Evolutionary conservation across 2,888 invertebrate genomes (phyloP), one percentile per base, ranked within the genome.

Genomic region (Troides aeacus): DNA sequence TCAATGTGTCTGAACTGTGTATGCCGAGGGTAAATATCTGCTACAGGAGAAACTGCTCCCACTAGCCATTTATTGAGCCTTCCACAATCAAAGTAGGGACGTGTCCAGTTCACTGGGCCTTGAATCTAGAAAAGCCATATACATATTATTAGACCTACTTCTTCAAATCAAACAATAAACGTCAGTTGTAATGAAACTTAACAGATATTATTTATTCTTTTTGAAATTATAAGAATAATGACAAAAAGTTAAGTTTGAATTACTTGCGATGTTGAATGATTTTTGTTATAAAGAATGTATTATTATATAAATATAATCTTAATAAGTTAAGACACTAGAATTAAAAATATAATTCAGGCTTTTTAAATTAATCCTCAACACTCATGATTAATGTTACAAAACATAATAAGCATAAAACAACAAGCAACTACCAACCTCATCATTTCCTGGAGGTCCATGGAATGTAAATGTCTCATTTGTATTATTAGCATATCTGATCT

Each of bases 401-500:
- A 8, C 1, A 12, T 46, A 46, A 46, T 0, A 12, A 46, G 46
- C 12, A 12, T 46, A 46, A 46, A 46, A 46, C 4, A 15, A 46
- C 15, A 46, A 12, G 2, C 2, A 1, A 46, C 46, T 56, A 83
- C 84, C 76, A 78, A 94, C 94, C 93, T 98, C 98, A 87, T 98
- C 98, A 74, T 97, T 96, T 58, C 97, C 97, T 62, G 96, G 97
- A 12, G 98, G 98, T 62, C 98, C 98, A 74, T 98, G 98, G 89
- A 98, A 98, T n/a, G 97, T 97, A 82, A 96, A 97, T n/a, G 98
- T 98, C 85, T 98, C 98, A 88, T 98, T 98, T 1, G 98, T 98
- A 81, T 98, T 98, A 85, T 98, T 98, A 0, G 97, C 96, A 89
- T 98, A 97, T 81, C 98, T 94, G 75, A 98, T 98, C 88, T 97